Percentiles rank a stretch among this genome's conserved stretches.
Conservation (phyloP, 2,888 invertebrate genomes). For the Abrostola tripartita region DNA sequence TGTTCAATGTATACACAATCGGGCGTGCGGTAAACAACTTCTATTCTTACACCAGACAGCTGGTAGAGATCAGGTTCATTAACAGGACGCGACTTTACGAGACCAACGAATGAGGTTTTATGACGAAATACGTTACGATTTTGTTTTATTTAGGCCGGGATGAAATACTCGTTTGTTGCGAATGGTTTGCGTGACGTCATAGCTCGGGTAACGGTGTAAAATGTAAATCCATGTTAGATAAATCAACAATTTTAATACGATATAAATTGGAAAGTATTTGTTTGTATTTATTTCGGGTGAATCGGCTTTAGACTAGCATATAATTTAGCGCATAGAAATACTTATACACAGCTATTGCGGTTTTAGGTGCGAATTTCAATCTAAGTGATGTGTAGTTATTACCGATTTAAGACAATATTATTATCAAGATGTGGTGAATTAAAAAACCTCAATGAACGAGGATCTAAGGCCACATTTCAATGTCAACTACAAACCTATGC, state of each 20-base stretch:
- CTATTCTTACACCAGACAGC: constrained; percentile 73
- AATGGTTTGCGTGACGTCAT: constrained; percentile 17
- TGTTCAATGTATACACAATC: constrained; percentile 63
- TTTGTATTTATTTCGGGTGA: constrained; percentile 1
- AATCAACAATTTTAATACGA: constrained; percentile 3
- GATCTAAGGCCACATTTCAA: too few species aligned
- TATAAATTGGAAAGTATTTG: neutral
- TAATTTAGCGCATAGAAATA: neutral
- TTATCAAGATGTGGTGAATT: too few species aligned
- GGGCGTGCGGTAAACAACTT: constrained; percentile 72
- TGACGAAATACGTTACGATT: constrained; percentile 50
- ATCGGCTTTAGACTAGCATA: neutral
- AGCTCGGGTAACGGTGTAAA: constrained; percentile 18
- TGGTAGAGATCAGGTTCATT: constrained; percentile 71
- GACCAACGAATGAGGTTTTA: constrained; percentile 56
- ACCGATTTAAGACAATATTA: too few species aligned
- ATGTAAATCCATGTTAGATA: constrained; percentile 8
- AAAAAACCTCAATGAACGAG: too few species aligned
- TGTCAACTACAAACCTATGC: too few species aligned
- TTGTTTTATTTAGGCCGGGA: constrained; percentile 39
- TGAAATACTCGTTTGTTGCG: constrained; percentile 26
- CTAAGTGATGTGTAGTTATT: too few species aligned
- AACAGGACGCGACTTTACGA: constrained; percentile 68
- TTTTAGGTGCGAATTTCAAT: too few species aligned
- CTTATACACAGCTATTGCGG: neutral